Evolutionary conservation across 1,140 invertebrate species (phyloP).

Genomic region (Prorops nasuta): DNA sequence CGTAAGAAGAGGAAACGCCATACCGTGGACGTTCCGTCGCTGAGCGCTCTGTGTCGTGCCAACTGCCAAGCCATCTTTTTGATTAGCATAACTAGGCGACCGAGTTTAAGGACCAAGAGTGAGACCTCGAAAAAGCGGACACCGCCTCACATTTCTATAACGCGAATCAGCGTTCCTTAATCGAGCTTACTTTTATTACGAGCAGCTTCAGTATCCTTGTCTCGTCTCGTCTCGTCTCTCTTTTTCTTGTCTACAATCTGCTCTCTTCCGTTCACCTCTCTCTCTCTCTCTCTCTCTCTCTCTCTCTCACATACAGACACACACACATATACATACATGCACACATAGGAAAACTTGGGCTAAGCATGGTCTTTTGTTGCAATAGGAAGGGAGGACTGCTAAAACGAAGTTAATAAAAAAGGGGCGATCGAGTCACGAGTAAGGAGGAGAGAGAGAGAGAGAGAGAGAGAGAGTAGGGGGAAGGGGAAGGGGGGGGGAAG

Average conservation of each 20-base stretch:
- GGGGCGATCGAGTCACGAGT: too few relatives aligned
- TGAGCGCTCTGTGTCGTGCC: too few relatives aligned
- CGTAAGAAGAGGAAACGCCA: conserved; percentile 26
- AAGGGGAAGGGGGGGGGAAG: conserved; percentile 5
- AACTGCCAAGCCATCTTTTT: too few relatives aligned
- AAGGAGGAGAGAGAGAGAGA: neutral
- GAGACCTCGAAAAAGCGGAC: conserved; percentile 22
- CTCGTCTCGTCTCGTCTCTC: too few relatives aligned
- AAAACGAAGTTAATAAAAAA: conserved; percentile 5
- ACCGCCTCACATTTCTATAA: conserved; percentile 12
- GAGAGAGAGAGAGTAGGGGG: conserved; percentile 11
- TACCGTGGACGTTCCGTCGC: too few relatives aligned
- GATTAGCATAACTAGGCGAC: conserved; percentile 37
- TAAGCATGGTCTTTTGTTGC: conserved; percentile 1
- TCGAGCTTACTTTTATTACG: conserved; percentile 32
- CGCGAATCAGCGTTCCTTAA: conserved; percentile 26
- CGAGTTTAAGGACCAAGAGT: conserved; percentile 20
- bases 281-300: conserved; percentile 12
- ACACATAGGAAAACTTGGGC: too few relatives aligned
- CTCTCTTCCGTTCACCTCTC: conserved; percentile 4
- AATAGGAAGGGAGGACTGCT: neutral
- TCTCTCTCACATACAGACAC: too few relatives aligned
- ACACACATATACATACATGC: neutral
- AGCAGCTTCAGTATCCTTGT: conserved; percentile 8
- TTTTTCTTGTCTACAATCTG: neutral